Base-by-base conservation (phyloP, 2,888 invertebrate species). In the Oasisia sp. region DNA sequence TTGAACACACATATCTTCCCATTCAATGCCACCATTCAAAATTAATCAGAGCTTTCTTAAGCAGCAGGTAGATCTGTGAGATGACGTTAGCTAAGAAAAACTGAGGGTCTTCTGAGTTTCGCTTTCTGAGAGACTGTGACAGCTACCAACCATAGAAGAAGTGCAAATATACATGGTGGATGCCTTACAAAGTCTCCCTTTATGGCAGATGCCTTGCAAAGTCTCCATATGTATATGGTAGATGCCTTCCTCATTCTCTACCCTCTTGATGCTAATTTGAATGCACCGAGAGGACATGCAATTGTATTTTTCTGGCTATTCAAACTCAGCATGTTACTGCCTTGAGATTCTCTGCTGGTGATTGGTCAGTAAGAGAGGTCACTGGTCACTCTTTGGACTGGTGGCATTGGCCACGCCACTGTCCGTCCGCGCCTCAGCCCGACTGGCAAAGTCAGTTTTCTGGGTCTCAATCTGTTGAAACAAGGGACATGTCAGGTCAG, bases 391-490 rank as follows among this genome's bases (percentile, higher is more conserved):
- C 74, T 74, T 74, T 19, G 74, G 74, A 74, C 74, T 74, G 74
- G 74, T 74, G 19, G 19, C 74, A n/a, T 74, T 74, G 14, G 74
- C 27, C 74, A 74, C 74, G 27, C 95, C 95, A 58, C 93, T 94
- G 92, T 95, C 94, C 91, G 95, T 95, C 58, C 94, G 93, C 9
- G 95, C 93, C 93, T 94, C 94, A 44, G 95, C 95, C 0, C 93
- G 93, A 92, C 95, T 95, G 91, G 94, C 94, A 94, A 95, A 95
- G 45, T 93, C 93, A 93, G 95, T 93, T 92, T 94, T 95, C 93
- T 95, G 94, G 89, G 94, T 94, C 93, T 95, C 95, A 94, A 95
- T 95, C 95, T 95, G 94, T 74, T n/a, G n/a, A n/a, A 94, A 94
- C 92, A 91, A 92, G 91, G 91, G 32, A 93, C 74, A 74, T 0